Evolutionary conservation across 2,888 invertebrate species (phyloP), one percentile per base, ranked within the genome.

Genomic region (Melieria omissa): DNA sequence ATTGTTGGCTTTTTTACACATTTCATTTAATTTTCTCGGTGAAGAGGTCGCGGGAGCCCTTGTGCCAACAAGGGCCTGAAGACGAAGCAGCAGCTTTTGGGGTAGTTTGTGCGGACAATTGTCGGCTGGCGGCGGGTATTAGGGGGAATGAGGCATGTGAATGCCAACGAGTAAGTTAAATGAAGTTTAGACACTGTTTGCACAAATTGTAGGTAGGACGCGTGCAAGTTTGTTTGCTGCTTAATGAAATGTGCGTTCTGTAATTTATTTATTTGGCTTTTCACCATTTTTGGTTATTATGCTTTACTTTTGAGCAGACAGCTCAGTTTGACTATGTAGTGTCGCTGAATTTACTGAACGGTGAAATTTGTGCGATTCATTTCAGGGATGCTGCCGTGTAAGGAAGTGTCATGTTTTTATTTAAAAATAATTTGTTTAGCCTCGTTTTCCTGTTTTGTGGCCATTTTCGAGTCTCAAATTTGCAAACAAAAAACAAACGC

Each of bases 1-100:
- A 82, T 61, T 73, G 55, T 70, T 65, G 81, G 78, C 78, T 81
- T 82, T 82, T 81, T 79, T 78, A 80, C 80, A 79, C 80, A 83
- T 82, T 82, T 81, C 81, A 83, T 83, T 83, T 82, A 81, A 83
- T 83, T 82, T 83, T 70, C 72, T 77, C 67, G 60, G 29, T 29
- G 29, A 29, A 29, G 29, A 29, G 29, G 29, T 29, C 29, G 3
- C 29, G 29, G 29, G 29, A 29, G 29, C 29, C 3, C 29, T 29
- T 2, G 29, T 3, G n/a, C n/a, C n/a, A n/a, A 65, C 16, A 29
- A 16, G 65, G 55, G 66, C 73, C 66, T 65, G 58, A 57, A 52
- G n/a, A 12, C 14, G 52, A 52, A 14, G 52, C n/a, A 52, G 14
- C 14, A 52, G 52, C 6, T 52, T 8, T 9, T n/a, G 14, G 12